Evolutionary conservation across 2,888 invertebrate species (phyloP).

Genomic region (Peribatodes rhomboidaria): DNA sequence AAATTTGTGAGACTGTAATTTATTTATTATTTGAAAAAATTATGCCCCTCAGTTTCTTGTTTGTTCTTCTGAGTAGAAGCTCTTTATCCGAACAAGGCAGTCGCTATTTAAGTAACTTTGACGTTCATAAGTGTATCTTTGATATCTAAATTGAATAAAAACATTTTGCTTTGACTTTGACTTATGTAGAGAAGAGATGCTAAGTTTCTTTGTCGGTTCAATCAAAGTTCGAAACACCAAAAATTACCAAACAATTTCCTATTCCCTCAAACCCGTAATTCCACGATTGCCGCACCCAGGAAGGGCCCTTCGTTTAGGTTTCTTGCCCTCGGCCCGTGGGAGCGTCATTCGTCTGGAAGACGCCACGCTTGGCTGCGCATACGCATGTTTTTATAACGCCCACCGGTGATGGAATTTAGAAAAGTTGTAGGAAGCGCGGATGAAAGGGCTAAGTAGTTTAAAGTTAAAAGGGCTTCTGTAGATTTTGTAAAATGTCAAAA

Average conservation of each 20-base stretch:
- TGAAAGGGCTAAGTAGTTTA: conserved; percentile 1
- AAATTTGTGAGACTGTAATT: too few relatives aligned
- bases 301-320: conserved; percentile 30
- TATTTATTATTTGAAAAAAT: too few relatives aligned
- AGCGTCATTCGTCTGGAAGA: conserved; percentile 60
- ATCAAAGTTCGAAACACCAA: not conserved
- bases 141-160: too few relatives aligned
- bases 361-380: conserved; percentile 50
- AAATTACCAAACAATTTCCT: conserved; percentile 3
- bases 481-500: not conserved
- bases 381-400: conserved; percentile 39
- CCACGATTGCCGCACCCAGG: conserved; percentile 34
- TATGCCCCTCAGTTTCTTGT: too few relatives aligned
- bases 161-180: too few relatives aligned
- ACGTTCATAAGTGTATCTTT: too few relatives aligned
- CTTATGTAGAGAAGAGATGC: too few relatives aligned
- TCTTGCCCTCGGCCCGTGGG: conserved; percentile 55
- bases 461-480: not conserved
- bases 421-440: conserved; percentile 20
- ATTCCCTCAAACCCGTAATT: not conserved
- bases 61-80: too few relatives aligned
- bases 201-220: too few relatives aligned
- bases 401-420: conserved; percentile 28
- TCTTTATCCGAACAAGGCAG: too few relatives aligned
- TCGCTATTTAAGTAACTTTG: too few relatives aligned